Base-by-base conservation (phyloP, 1,140 invertebrate species). In the silkworm (Bombyx mori) region DNA sequence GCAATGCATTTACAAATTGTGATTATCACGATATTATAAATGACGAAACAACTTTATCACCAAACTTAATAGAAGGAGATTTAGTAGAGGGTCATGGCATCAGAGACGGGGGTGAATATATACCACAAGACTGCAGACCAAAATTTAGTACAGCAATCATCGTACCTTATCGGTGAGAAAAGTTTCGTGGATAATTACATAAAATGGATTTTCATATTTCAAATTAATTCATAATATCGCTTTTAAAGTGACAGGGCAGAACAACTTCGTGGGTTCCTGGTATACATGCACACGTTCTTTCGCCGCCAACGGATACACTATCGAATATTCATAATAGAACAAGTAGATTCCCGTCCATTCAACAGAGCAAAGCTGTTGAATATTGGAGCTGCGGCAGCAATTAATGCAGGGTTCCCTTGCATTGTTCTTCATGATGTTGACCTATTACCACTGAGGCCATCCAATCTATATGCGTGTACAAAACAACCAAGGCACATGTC, bases 361-460 rank as follows among this genome's bases (percentile, higher is more conserved):
- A 99, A 99, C 89, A 91, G 97, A 72, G 98, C 95, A 0, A 96
- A 97, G 79, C 89, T 99, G 7, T 93, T 99, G 70, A 99, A 99
- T 79, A 93, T 97, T 63, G 98, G 97, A 1, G 97, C 96, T 63
- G 80, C 90, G 5, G 92, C 96, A 71, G 95, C 96, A 0, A 90
- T 92, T 44, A 90, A 90, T 57, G 82, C 89, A 51, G 90, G 92
- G 52, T 96, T 92, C 83, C 92, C 95, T 35, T 99, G 98, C 76
- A 92, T 98, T 52, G 93, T 99, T 54, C 94, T 99, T 71, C 97
- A 99, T 85, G 97, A 99, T 79, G 95, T 99, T 48, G 97, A 99
- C 88, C 85, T 99, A 18, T 90, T 99, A 57, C 98, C 98, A 8
- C 90, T 98, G 65, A 95, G 95, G 85, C 91, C 92, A 57, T 91